Conservation (phyloP, 2,113 vertebrate genomes). For the Mustela lutreola region DNA sequence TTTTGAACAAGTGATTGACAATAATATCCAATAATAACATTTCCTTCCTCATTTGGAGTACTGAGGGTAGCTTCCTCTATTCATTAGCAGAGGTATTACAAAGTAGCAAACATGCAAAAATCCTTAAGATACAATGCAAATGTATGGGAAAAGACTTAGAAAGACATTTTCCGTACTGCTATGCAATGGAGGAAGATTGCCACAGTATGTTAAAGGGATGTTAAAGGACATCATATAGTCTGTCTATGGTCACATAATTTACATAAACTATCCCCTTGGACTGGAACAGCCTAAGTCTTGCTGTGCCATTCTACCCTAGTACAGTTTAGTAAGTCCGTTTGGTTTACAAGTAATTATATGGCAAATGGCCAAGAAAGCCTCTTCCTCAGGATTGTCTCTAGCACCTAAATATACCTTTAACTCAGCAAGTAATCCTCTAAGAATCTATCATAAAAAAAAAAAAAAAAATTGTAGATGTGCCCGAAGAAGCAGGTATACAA, state of each 20-base stretch:
- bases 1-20: background rate
- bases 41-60: slow-evolving; percentile 1
- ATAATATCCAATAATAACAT: background rate
- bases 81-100: background rate
- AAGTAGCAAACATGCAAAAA: slow-evolving; percentile 6
- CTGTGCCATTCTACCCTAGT: background rate
- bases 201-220: background rate
- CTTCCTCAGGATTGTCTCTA: background rate
- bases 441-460: background rate
- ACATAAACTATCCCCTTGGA: background rate
- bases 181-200: background rate
- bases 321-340: background rate
- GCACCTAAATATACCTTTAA: background rate
- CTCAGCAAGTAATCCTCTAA: background rate
- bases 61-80: background rate
- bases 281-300: background rate
- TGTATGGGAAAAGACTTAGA: background rate
- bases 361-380: background rate
- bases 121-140: background rate
- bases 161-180: background rate
- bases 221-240: background rate
- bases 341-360: background rate
- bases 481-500: background rate
- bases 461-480: background rate
- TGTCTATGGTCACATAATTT: background rate